Evolutionary conservation across 2,797 vertebrate genomes (phyloP), one percentile per base, ranked within the genome.

Genomic region (Chanos chanos): DNA sequence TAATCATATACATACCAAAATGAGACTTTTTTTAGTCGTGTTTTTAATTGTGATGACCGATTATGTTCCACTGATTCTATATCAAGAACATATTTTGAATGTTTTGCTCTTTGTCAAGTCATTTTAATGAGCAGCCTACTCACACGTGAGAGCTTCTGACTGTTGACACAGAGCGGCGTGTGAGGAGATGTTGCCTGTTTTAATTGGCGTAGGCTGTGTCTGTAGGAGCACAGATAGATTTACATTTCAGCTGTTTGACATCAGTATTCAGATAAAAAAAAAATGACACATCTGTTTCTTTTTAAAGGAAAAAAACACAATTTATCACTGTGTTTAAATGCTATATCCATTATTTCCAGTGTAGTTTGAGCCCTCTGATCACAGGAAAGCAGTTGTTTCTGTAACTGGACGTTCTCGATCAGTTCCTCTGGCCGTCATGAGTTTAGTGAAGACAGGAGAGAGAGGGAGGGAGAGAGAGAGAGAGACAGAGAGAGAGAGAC

Each of bases 371-470:
- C 45, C 50, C 45, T 45, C 16, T 40, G 45, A 50, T 45, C 44
- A 61, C 47, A 30, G 55, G 43, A 33, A 61, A 43, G 60, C 31
- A 10, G 30, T 25, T 47, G 55, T 67, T 44, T 30, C 58, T 45
- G 39, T 62, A 36, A 31, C 44, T 71, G 58, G 59, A 61, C 60
- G 56, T 64, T 45, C 64, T 64, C 64, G 56, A 53, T 75, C 64
- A 68, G 62, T 18, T 47, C 47, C 22, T 27, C 7, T 24, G 36
- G 55, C 58, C 47, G 28, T 54, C 28, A 4, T 43, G 19, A 22
- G 27, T 40, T 15, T 16, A 40, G 37, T 12, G 40, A 7, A 43
- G 18, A 43, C 40, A 18, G 43, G 40, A 43, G 37, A 25, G 6
- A 5, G 7, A 18, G 36, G 16, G 36, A 7, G 18, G 41, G 18